Base-by-base conservation (phyloP, 2,797 vertebrate genomes). In the Podarcis lilfordi region DNA sequence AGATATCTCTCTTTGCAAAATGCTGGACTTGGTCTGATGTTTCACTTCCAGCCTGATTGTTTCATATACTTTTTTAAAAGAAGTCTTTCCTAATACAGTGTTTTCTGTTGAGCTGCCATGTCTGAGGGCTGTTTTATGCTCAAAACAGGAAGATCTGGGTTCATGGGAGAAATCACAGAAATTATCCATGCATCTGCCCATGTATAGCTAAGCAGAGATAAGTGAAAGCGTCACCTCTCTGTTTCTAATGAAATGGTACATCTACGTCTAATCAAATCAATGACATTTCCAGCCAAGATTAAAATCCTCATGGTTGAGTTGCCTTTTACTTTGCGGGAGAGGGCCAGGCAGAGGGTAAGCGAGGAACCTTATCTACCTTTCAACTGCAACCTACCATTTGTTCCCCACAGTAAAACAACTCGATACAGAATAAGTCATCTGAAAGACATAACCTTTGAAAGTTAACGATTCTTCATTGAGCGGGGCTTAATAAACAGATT, bases 151-250 rank as follows among this genome's bases (percentile, higher is more conserved):
- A 79, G 25, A n/a, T 86, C 75, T 86, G 35, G 43, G 86, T 90
- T 80, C 89, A 85, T 85, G 86, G 91, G 92, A 77, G 75, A 91
- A 94, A 90, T 23, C 87, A 93, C 82, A 43, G 72, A 29, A 27
- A 29, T 80, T 82, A 92, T 82, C 72, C 90, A 84, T 86, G 78
- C 88, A 40, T 89, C 50, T 91, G 78, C 79, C 91, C 93, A 82
- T 90, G 82, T 68, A 88, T 55, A 88, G 82, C 27, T 81, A 23
- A 59, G 43, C 1, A 82, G n/a, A 37, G 43, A 11, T 35, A 68
- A 37, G 13, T 23, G 21, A 45, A 32, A 87, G 13, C 3, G 2
- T 64, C 10, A 74, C 29, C 71, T 82, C 59, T 87, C 50, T 45
- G 11, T 87, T 75, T 75, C 50, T 64, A 66, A 27, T 0, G 0